These are phyloP conservation scores for Megastigmus dorsalis DNA, from an alignment of 2,888 invertebrate genomes.

Conservation along the genomic window DNA sequence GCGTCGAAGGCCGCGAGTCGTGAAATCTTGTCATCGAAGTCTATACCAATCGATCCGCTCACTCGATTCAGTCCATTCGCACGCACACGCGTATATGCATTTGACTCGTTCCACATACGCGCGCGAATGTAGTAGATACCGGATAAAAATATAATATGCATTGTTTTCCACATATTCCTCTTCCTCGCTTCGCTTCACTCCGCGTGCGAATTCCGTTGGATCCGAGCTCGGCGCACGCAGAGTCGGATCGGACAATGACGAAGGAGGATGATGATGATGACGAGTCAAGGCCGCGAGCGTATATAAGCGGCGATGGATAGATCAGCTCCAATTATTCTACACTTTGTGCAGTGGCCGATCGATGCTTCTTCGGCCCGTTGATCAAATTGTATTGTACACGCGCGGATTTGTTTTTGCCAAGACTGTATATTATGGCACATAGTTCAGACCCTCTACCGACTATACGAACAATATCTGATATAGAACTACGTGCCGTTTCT, in stretches of 20 bases:
- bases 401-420: not conserved
- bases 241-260: not conserved
- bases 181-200: not conserved
- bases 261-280: no score
- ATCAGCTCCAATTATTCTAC: constrained; percentile 28
- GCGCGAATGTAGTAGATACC: no score
- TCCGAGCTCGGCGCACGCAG: not conserved
- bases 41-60: not conserved
- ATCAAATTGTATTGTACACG: not conserved
- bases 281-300: constrained; percentile 30
- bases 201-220: not conserved
- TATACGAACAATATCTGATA: no score
- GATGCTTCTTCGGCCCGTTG: no score
- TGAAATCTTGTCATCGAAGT: constrained; percentile 32
- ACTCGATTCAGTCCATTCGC: not conserved
- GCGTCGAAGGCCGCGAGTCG: constrained; percentile 18
- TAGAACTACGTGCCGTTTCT: no score
- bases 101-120: no score
- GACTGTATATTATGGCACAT: no score
- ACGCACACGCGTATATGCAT: not conserved
- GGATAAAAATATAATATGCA: not conserved
- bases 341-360: not conserved
- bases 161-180: not conserved
- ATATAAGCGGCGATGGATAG: no score
- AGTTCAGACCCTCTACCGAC: no score